These are phyloP conservation scores for Ectropis grisescens DNA, from an alignment of 1,140 invertebrate genomes.

Conservation along the genomic window DNA sequence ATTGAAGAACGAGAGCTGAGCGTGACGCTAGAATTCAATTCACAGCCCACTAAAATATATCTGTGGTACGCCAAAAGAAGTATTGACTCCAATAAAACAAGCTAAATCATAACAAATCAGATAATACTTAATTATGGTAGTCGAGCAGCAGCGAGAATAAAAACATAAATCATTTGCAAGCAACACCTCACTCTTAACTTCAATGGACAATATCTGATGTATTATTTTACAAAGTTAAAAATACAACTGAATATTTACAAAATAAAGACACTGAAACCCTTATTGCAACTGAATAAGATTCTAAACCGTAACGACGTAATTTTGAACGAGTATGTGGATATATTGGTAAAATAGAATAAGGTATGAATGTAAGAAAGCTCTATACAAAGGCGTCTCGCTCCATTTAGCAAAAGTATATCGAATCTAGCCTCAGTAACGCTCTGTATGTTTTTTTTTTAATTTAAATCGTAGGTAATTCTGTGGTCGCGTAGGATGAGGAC, in stretches of 20 bases:
- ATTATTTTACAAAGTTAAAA: constrained; percentile 15
- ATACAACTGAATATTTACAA: background rate
- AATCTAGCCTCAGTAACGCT: constrained; percentile 50
- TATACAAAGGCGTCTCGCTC: constrained; percentile 50
- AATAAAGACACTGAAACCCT: background rate
- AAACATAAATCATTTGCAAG: constrained; percentile 45
- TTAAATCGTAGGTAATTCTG: constrained; percentile 40
- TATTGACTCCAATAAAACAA: too few relatives aligned
- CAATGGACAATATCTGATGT: constrained; percentile 45
- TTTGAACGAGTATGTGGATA: constrained; percentile 5
- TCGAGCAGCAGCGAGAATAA: too few relatives aligned
- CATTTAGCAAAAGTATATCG: constrained; percentile 64
- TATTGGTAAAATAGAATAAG: constrained; percentile 31
- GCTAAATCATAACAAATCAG: too few relatives aligned
- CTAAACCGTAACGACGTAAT: too few relatives aligned
- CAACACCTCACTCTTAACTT: constrained; percentile 25
- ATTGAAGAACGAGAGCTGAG: too few relatives aligned
- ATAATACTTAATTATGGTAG: too few relatives aligned
- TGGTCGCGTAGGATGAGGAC: too few relatives aligned
- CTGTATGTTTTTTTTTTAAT: constrained; percentile 44
- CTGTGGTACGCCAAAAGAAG: too few relatives aligned
- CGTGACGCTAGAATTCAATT: too few relatives aligned
- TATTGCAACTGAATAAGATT: too few relatives aligned
- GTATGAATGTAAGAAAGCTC: constrained; percentile 21
- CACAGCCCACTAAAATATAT: too few relatives aligned